Base-by-base conservation (phyloP, 1,140 invertebrate species). In the Drosophila tsacasi region DNA sequence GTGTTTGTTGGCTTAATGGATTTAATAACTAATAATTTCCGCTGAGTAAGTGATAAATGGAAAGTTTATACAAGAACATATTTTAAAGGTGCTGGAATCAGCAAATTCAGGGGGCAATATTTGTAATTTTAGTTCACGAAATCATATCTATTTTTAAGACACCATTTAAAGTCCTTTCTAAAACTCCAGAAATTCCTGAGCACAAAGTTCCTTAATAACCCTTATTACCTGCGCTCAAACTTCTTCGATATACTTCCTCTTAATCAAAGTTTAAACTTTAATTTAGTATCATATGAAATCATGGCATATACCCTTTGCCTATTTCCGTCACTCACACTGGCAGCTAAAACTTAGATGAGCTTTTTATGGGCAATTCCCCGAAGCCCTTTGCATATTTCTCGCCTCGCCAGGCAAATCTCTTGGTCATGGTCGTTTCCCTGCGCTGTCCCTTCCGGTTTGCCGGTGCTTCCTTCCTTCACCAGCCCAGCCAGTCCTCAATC, bases 391-490 rank as follows among this genome's bases (percentile, higher is more conserved):
- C 79, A 82, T 69, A 86, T 74, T 84, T 83, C 46, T 64, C 61
- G 67, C 62, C 76, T 80, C 55, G 47, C 25, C 66, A 60, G 49
- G 63, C 67, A 55, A 66, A 66, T 76, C 67, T 74, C 76, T 71
- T 77, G 80, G 80, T 78, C 80, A 81, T 19, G 81, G 81, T 60
- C 71, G 47, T 61, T 76, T 50, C 57, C 49, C 72, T 61, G 74
- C 62, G 40, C 46, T 58, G 37, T 68, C 81, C 61, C 76, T 73
- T 77, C 83, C 83, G 80, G 83, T 68, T 83, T 73, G 76, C 50
- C 66, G n/a, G 37, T 64, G 19, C 67, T 40, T 79, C 59, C 72
- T 55, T 63, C 46, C 57, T 39, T 42, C 12, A 37, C 25, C 52
- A 15, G 47, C 9, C 8, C 40, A 44, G 40, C n/a, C 47, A 44